Percentiles rank a stretch among this genome's conserved stretches.
phyloP scores from a whole-genome alignment of 2,113 vertebrate species.

The Beaufortia kweichowensis region DNA sequence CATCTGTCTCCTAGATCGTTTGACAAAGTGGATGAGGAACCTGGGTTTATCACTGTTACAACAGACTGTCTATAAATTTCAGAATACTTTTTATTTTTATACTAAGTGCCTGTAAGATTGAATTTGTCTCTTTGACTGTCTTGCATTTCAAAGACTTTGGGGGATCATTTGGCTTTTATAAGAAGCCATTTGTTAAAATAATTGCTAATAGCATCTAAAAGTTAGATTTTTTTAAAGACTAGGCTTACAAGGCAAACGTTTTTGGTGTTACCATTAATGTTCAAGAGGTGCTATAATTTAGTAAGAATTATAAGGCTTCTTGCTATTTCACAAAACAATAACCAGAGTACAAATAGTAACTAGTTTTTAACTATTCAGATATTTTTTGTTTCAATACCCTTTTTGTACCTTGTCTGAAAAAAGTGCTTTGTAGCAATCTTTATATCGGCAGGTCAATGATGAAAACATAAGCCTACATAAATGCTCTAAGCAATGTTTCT shows the following conservation, averaged over 20 bases:
- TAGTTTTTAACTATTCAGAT: no score
- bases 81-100: no score
- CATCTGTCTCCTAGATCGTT: conserved; percentile 11
- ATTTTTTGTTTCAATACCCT: no score
- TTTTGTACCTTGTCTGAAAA: not conserved
- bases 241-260: no score
- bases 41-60: not conserved
- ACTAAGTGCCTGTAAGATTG: no score
- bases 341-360: no score
- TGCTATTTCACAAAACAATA: no score
- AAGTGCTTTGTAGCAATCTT: no score
- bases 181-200: not conserved
- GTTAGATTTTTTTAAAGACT: not conserved
- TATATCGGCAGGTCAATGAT: no score
- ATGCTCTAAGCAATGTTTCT: not conserved
- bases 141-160: not conserved
- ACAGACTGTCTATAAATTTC: not conserved
- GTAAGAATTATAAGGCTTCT: no score
- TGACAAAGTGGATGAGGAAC: not conserved
- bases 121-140: not conserved
- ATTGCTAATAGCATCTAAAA: not conserved
- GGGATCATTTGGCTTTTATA: not conserved
- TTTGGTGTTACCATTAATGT: no score
- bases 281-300: no score
- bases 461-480: not conserved